Percentiles rank a stretch among this genome's conserved stretches.
phyloP scores from a whole-genome alignment of 2,888 invertebrate genomes.

The Stegophylla sp. region DNA sequence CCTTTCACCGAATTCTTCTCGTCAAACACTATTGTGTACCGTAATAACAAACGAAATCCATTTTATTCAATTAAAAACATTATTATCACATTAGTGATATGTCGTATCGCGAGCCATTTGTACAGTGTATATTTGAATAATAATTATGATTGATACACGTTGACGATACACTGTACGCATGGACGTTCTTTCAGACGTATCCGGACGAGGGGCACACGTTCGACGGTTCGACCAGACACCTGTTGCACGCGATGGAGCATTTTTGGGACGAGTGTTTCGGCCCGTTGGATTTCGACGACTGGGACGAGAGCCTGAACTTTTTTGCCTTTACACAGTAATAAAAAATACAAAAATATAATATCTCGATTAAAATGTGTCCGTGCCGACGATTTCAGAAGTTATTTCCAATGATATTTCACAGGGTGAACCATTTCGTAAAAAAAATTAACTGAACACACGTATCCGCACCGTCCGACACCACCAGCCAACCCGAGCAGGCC shows the following conservation, averaged over 20 bases:
- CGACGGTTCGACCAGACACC: constrained; percentile 76
- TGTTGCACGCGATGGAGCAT: constrained; percentile 84
- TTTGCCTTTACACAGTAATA: constrained; percentile 66
- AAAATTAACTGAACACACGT: neutral
- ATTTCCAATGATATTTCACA: constrained; percentile 12
- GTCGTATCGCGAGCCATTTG: no score
- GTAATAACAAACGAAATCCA: no score
- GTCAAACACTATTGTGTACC: no score
- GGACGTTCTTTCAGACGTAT: constrained; percentile 82
- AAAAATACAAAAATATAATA: neutral
- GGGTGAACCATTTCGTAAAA: constrained; percentile 10
- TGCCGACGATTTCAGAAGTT: neutral
- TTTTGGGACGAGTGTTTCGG: constrained; percentile 86
- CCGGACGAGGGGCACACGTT: constrained; percentile 85
- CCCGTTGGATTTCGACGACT: constrained; percentile 74
- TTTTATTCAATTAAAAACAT: no score
- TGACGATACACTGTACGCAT: no score
- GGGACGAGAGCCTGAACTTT: constrained; percentile 71
- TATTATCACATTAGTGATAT: no score
- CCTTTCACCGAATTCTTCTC: no score
- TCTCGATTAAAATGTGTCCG: neutral
- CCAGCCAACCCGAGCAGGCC: neutral
- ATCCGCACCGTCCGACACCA: no score
- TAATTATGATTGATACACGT: no score
- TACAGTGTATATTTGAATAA: no score